A percentile compares a stretch with the other conserved stretches of the same genome.
Evolutionary conservation across 2,797 vertebrate species (phyloP).

Genomic region (Notamacropus eugenii): DNA sequence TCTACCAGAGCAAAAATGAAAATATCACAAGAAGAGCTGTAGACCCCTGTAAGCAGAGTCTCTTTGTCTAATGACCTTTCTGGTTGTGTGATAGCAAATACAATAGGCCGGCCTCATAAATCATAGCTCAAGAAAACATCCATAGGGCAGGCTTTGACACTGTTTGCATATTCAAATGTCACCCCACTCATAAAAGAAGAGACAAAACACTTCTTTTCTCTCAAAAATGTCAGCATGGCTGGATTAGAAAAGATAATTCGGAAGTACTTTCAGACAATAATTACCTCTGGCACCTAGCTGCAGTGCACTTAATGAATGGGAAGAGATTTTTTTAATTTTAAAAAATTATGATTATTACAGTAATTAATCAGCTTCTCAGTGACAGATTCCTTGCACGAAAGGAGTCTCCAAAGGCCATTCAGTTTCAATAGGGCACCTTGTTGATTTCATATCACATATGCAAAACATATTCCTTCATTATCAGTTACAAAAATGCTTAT

Average conservation of each 20-base stretch:
- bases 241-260: conserved; percentile 91
- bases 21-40: conserved; percentile 82
- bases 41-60: conserved; percentile 77
- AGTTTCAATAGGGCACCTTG: conserved; percentile 81
- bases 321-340: conserved; percentile 88
- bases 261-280: conserved; percentile 90
- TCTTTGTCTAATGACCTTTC: conserved; percentile 86
- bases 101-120: conserved; percentile 87
- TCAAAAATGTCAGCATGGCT: conserved; percentile 87
- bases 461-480: conserved; percentile 74
- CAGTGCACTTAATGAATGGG: conserved; percentile 91
- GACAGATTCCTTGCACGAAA: conserved; percentile 88
- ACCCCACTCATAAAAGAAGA: conserved; percentile 85
- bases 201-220: conserved; percentile 84
- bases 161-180: conserved; percentile 90
- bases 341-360: conserved; percentile 89
- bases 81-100: conserved; percentile 84
- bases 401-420: conserved; percentile 85
- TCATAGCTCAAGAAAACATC: conserved; percentile 84
- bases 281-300: conserved; percentile 90
- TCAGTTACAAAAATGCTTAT: conserved; percentile 72
- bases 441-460: conserved; percentile 80
- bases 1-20: conserved; percentile 77
- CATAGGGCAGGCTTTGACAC: conserved; percentile 82
- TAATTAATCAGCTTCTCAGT: conserved; percentile 93